Evolutionary conservation across 2,888 invertebrate species (phyloP), one percentile per base, ranked within the genome.

Genomic region (Drosophila aldrichi): DNA sequence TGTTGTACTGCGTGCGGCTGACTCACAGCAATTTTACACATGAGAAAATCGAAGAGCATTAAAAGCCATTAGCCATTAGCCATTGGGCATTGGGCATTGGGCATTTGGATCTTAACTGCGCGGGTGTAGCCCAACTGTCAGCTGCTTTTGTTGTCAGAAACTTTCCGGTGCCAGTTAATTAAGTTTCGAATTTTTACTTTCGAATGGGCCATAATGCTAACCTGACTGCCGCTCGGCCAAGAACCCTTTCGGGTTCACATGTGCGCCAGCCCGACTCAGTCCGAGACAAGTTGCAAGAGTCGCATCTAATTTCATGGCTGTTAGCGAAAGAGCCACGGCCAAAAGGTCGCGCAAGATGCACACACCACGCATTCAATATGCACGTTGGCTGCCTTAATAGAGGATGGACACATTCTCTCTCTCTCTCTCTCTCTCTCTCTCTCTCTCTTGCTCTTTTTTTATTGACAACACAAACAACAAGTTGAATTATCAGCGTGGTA

Each of bases 241-340:
- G 56, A 87, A 86, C 89, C 89, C 89, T 89, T 86, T 64, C 34
- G 62, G 49, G 79, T 77, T 79, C 80, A 69, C 85, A 85, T 83
- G 75, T 83, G 82, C 73, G 82, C 22, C 73, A 54, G 54, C 38
- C n/a, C 64, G 76, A 64, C 60, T 70, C 20, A 22, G 20, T 22
- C 48, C 48, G 79, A 54, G 79, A 59, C 77, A 77, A 75, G 75
- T 78, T 75, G 75, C 74, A 71, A 74, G 79, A 66, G 78, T 62
- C 72, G 70, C 79, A 76, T 87, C 86, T 89, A 87, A 86, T 86
- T 86, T 86, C 86, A 86, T 86, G 86, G 85, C 86, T 89, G 85
- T 86, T 87, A 89, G 81, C 79, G 71, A 71, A 87, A 83, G 89
- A 89, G 84, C 81, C 79, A 79, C 55, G 81, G 72, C 79, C 74